Base-by-base conservation (phyloP, 1,140 invertebrate species). In the Orius laevigatus region DNA sequence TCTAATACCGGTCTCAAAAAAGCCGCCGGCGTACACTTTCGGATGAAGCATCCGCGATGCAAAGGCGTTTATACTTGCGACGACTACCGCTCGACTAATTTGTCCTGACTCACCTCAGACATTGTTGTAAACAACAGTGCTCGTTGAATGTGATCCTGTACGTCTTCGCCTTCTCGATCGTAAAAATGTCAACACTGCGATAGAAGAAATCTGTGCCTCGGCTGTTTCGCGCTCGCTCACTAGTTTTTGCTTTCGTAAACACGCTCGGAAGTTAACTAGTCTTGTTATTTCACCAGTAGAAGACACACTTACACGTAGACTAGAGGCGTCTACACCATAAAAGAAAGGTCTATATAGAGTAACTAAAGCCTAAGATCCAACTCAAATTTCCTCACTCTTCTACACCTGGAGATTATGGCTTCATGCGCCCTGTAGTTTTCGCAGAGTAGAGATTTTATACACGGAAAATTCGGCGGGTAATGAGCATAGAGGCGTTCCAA, bases 371-470 rank as follows among this genome's bases (percentile, higher is more conserved):
- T n/a, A n/a, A n/a, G n/a, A n/a, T n/a, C n/a, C n/a, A n/a, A n/a
- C n/a, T n/a, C n/a, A n/a, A n/a, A n/a, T n/a, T n/a, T n/a, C n/a
- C n/a, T n/a, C n/a, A n/a, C n/a, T n/a, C n/a, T n/a, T n/a, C n/a
- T n/a, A n/a, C n/a, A 68, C 65, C 58, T 72, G 67, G n/a, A n/a
- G 20, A 89, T 79, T 20, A 91, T 89, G 20, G 81, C 81, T 46
- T 78, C 71, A 62, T 90, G 86, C 0, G 85, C 84, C 34, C 87
- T 69, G 59, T 92, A 91, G 58, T 90, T 92, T 62, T 87, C 83
- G 58, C 80, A 81, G 0, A 92, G 66, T 52, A 87, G 70, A 35
- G 90, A 81, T 62, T 84, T n/a, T n/a, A n/a, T 84, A 61, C 81
- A 88, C 0, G 82, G 76, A 60, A 79, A 82, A 34, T 71, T 69